Base-by-base conservation (phyloP, 2,113 vertebrate species). In the Protomyctophum bolini region DNA sequence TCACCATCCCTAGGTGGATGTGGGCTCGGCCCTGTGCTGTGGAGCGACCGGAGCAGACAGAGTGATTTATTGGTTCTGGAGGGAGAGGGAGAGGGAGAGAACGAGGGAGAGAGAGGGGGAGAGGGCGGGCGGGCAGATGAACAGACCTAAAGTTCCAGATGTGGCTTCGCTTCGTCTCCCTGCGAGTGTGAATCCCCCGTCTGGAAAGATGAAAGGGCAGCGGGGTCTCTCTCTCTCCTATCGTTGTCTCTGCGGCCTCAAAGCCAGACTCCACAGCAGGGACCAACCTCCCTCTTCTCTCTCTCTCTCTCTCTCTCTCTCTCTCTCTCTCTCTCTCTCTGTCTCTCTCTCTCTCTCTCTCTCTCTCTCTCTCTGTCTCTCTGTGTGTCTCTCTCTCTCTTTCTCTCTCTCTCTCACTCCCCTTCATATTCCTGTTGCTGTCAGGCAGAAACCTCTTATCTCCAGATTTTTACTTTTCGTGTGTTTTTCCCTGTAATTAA, bases 131-230 rank as follows among this genome's bases (percentile, higher is more conserved):
- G 75, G 1, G 56, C 64, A 81, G 83, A 88, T 77, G 81, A 81
- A 76, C 65, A 58, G 81, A 80, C 63, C 75, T 81, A 21, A 70
- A 55, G 72, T 70, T 85, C 78, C 87, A 88, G 88, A 91, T 89
- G 87, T 83, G 73, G 62, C 49, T 63, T 33, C 73, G 74, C 76
- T 46, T 3, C n/a, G 6, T n/a, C 59, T 75, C 74, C 70, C 72
- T 77, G 80, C 62, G 60, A 68, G 72, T 75, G 68, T 52, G 68
- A 75, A 60, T 80, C 55, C 59, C 69, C 33, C 66, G 58, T 63
- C 80, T 68, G 72, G 54, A 58, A 82, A 79, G 84, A 87, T 86
- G 77, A 89, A 88, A 88, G 79, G 48, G 57, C 49, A 82, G 62
- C 73, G 54, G 66, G 72, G 68, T 52, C 47, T 21, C 21, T 21